phyloP scores from a whole-genome alignment of 2,888 invertebrate species.

The Hirtodrosophila duncani region DNA sequence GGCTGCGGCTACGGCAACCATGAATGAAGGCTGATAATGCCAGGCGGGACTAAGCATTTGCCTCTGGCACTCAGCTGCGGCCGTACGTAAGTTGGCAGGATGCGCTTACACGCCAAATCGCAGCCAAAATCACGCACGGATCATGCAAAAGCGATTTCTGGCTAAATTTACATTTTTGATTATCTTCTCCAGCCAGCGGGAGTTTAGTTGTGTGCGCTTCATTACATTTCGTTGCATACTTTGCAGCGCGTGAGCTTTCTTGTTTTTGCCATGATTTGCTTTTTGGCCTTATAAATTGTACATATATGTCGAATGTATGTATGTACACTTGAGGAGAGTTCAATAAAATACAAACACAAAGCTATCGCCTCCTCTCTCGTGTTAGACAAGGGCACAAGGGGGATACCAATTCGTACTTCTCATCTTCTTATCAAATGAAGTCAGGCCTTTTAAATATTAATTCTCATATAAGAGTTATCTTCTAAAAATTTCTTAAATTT shows the following conservation, averaged over 20 bases:
- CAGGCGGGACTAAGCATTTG: slow-evolving; percentile 47
- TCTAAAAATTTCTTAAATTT: background rate
- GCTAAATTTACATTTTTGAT: slow-evolving; percentile 66
- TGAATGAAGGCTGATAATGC: slow-evolving; percentile 64
- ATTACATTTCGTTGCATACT: slow-evolving; percentile 30
- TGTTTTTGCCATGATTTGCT: slow-evolving; percentile 31
- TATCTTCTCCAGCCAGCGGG: slow-evolving; percentile 26
- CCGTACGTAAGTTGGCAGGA: slow-evolving; percentile 41
- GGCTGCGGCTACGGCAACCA: slow-evolving; percentile 41
- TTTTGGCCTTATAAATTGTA: too few species aligned
- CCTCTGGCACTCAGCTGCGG: slow-evolving; percentile 38
- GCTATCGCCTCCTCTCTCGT: too few species aligned
- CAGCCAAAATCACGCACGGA: too few species aligned
- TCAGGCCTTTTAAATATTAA: too few species aligned
- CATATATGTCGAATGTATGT: too few species aligned
- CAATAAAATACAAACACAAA: too few species aligned
- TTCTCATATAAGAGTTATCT: too few species aligned
- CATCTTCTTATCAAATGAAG: too few species aligned
- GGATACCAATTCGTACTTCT: too few species aligned
- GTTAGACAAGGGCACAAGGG: too few species aligned
- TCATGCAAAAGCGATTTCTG: slow-evolving; percentile 8
- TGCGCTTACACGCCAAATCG: slow-evolving; percentile 20
- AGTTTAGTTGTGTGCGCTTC: slow-evolving; percentile 23
- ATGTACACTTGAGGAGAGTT: too few species aligned
- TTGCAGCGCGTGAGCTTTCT: slow-evolving; percentile 28